Percentiles rank a stretch among this genome's conserved stretches.
Conservation (phyloP, 1,140 invertebrate genomes). For the Drosophila ananassae region DNA sequence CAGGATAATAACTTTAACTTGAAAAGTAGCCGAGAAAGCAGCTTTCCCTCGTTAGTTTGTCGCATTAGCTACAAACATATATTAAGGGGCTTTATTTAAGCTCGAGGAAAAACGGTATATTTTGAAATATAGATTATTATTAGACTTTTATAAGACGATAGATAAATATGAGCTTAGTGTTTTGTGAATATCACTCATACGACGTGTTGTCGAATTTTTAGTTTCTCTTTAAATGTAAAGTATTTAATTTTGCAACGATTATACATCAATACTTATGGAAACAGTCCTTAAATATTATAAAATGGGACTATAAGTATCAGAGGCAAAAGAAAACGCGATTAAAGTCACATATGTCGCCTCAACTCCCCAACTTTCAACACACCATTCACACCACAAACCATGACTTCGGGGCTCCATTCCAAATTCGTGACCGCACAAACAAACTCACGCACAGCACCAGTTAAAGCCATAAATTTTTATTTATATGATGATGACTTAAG, state of each 20-base stretch:
- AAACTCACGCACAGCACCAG: slow-evolving; percentile 39
- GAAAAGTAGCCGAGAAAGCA: slow-evolving; percentile 73
- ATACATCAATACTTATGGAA: too few species aligned
- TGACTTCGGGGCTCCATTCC: slow-evolving; percentile 37
- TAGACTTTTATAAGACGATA: too few species aligned
- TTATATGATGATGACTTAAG: slow-evolving; percentile 82
- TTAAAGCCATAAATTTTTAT: slow-evolving; percentile 80
- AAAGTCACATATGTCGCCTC: slow-evolving; percentile 51
- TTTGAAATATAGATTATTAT: too few species aligned
- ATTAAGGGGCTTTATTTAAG: background rate
- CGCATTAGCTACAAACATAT: background rate
- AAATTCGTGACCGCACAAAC: slow-evolving; percentile 29
- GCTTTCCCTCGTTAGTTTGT: slow-evolving; percentile 67
- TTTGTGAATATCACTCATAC: background rate
- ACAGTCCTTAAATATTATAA: slow-evolving; percentile 2
- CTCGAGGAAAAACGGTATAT: too few species aligned
- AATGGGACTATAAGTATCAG: slow-evolving; percentile 25
- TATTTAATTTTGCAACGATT: slow-evolving; percentile 12
- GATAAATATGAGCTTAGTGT: too few species aligned
- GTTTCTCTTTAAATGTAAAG: background rate
- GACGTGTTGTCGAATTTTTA: background rate
- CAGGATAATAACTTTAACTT: slow-evolving; percentile 74
- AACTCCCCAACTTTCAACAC: slow-evolving; percentile 7
- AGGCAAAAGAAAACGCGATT: slow-evolving; percentile 41
- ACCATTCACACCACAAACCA: slow-evolving; percentile 33